Percentiles rank a stretch among this genome's conserved stretches.
These are phyloP conservation scores for Drosophila lacicola DNA, from an alignment of 2,888 invertebrate genomes.

Conservation along the genomic window DNA sequence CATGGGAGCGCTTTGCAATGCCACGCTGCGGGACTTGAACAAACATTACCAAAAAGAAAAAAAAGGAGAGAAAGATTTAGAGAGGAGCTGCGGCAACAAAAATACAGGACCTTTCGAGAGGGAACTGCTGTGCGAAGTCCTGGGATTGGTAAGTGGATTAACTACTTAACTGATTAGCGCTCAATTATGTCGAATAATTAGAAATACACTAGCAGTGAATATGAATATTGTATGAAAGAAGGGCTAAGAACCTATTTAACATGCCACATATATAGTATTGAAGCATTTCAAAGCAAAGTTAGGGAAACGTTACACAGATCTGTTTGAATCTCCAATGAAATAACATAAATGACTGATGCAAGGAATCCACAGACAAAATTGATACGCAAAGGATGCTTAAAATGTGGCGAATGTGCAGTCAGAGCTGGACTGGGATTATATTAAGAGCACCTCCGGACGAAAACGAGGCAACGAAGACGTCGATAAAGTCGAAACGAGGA, in stretches of 20 bases:
- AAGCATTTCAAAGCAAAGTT: not conserved
- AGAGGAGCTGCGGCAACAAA: not conserved
- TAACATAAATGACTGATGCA: slow-evolving; percentile 30
- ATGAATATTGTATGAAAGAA: slow-evolving; percentile 35
- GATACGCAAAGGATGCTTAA: slow-evolving; percentile 22
- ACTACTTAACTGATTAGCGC: slow-evolving; percentile 53
- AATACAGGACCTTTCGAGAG: not conserved
- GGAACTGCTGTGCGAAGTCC: not conserved
- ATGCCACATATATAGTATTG: not conserved
- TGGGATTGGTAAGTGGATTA: slow-evolving; percentile 42
- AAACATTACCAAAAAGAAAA: slow-evolving; percentile 22
- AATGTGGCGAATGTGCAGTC: slow-evolving; percentile 25
- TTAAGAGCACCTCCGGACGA: slow-evolving; percentile 20
- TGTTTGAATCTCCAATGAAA: slow-evolving; percentile 25
- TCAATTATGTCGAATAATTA: slow-evolving; percentile 53
- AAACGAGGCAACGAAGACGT: slow-evolving; percentile 11
- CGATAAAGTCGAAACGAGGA: slow-evolving; percentile 49
- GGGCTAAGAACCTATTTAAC: not conserved
- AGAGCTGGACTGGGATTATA: slow-evolving; percentile 19
- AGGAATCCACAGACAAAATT: slow-evolving; percentile 22
- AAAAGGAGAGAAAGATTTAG: not conserved
- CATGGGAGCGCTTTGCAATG: slow-evolving; percentile 42
- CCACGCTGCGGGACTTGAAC: slow-evolving; percentile 22
- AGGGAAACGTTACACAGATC: slow-evolving; percentile 6
- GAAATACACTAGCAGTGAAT: slow-evolving; percentile 31